Base-by-base conservation (phyloP, 2,888 invertebrate genomes). In the Deroplatys truncata region DNA sequence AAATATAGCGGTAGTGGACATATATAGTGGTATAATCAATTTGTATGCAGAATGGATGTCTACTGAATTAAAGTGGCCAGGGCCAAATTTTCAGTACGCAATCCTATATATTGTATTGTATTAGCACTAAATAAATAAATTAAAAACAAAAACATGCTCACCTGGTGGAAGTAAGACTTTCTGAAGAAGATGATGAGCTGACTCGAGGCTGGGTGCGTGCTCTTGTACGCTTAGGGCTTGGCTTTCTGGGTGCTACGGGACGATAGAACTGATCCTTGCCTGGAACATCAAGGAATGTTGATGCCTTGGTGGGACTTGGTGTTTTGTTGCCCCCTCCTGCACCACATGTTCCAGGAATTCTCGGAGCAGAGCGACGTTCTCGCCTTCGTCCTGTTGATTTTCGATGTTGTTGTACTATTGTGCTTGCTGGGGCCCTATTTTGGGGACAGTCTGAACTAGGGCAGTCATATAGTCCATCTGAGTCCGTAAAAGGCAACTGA, bases 401-500 rank as follows among this genome's bases (percentile, higher is more conserved):
- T 92, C 96, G 95, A 92, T 95, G 95, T 90, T 95, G 93, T 88
- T 94, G 94, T 88, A 93, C 93, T 15, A 94, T 82, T 35, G 87
- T 84, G 82, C 72, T 84, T 28, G 29, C 84, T 72, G 83, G 87
- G 35, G 72, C 25, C 56, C 86, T 82, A 35, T 85, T 84, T 35
- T 85, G 85, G 90, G 95, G 94, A 91, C 95, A 95, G 92, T 97
- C 97, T 10, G 97, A 96, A 92, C 97, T 97, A 7, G 97, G 96
- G 92, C 96, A 97, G 93, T 97, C 97, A 92, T 97, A 97, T 31
- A 97, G 93, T 5, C 97, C 97, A 92, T 97, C 97, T 0, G 97
- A 97, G 93, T 97, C 97, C 25, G 97, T 97, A 92, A 96, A 96
- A 28, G 96, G 96, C 90, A 96, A 93, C 89, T 94, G 92, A 92